Evolutionary conservation across 2,113 vertebrate species (phyloP).

Genomic region (Mesocricetus auratus): DNA sequence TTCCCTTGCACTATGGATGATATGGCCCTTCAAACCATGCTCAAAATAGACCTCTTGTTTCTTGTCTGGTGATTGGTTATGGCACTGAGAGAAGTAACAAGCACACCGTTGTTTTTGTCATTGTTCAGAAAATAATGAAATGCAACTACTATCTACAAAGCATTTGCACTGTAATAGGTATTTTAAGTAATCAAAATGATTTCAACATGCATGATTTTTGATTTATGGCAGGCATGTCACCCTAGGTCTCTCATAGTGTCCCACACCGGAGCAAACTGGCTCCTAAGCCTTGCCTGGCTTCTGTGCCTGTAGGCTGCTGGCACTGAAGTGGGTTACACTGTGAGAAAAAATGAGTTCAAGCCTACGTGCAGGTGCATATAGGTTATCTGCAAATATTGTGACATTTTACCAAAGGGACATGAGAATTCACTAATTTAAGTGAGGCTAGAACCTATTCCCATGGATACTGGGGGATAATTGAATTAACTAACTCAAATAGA

Average conservation of each 20-base stretch:
- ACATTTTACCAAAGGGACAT: background rate
- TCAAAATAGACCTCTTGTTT: background rate
- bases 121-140: background rate
- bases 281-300: conserved; percentile 62
- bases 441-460: background rate
- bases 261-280: conserved; percentile 41
- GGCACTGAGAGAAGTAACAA: background rate
- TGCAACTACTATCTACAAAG: no score
- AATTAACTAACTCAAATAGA: conserved; percentile 35
- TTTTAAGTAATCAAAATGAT: background rate
- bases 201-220: conserved; percentile 45
- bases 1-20: no score
- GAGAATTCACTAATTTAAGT: background rate
- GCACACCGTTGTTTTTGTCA: background rate
- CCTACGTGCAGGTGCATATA: background rate
- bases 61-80: background rate
- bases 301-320: background rate
- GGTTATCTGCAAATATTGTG: background rate
- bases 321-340: conserved; percentile 60
- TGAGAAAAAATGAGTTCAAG: background rate
- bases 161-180: background rate
- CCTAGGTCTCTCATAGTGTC: conserved; percentile 63
- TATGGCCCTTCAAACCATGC: background rate
- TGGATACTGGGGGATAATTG: background rate
- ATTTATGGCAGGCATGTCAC: conserved; percentile 44